A percentile compares a stretch with the other conserved stretches of the same genome.
These are phyloP conservation scores for Pseudomyrmex concolor DNA, from an alignment of 1,140 invertebrate species.

Conservation along the genomic window DNA sequence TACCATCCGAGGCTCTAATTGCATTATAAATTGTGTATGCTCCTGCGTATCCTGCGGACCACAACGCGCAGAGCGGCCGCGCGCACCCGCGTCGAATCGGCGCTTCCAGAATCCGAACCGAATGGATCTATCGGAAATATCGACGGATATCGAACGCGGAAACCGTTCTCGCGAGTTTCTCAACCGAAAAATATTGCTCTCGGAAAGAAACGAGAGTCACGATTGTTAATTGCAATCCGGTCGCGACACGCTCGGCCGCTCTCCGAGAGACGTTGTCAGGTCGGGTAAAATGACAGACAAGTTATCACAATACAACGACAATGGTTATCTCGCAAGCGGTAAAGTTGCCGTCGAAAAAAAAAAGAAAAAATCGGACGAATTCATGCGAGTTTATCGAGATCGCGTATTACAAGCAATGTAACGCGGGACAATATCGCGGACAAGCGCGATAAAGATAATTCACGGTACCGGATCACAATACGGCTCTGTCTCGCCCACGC, in stretches of 20 bases:
- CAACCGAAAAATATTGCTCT: constrained; percentile 39
- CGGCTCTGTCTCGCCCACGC: background rate
- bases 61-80: constrained; percentile 57
- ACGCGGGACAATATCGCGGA: background rate
- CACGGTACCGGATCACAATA: background rate
- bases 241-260: constrained; percentile 3
- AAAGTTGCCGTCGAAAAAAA: constrained; percentile 5
- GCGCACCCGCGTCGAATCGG: constrained; percentile 65
- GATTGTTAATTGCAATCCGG: constrained; percentile 6
- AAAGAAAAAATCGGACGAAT: background rate
- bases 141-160: constrained; percentile 27
- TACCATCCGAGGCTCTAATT: constrained; percentile 84
- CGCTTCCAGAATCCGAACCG: constrained; percentile 69
- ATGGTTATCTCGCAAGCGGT: background rate
- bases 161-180: constrained; percentile 22
- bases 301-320: background rate
- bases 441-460: constrained; percentile 35
- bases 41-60: constrained; percentile 77
- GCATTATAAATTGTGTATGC: constrained; percentile 85
- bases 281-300: background rate
- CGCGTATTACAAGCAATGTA: background rate
- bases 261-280: background rate
- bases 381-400: constrained; percentile 26
- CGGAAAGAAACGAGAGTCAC: constrained; percentile 1
- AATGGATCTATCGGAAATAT: constrained; percentile 28